Conservation (phyloP, 2,797 vertebrate genomes). For the Glossophaga mutica region DNA sequence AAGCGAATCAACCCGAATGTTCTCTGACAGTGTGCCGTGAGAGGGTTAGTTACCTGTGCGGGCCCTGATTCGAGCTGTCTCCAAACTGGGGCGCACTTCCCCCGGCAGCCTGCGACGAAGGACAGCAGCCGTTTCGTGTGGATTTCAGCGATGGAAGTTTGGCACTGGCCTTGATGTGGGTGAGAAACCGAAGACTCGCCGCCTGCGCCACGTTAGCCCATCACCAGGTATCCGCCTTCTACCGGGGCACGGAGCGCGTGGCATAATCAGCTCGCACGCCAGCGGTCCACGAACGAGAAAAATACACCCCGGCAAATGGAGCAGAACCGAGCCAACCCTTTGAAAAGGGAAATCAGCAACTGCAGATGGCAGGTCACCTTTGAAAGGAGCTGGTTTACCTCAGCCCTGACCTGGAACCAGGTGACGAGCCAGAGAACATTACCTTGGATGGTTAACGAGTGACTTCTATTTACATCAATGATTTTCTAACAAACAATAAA, state of each 20-base stretch:
- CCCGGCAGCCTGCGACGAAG: background rate
- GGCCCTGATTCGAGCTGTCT: background rate
- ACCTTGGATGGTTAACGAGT: background rate
- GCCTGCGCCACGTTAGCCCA: background rate
- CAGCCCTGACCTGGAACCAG: slow-evolving; percentile 55
- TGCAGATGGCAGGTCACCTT: slow-evolving; percentile 46
- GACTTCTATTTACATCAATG: slow-evolving; percentile 26
- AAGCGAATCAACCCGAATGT: background rate
- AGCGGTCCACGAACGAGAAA: slow-evolving; percentile 36
- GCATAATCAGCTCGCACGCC: background rate
- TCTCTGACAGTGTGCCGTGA: background rate
- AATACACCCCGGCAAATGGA: background rate
- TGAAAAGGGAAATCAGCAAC: background rate
- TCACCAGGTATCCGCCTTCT: slow-evolving; percentile 1
- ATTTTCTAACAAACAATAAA: slow-evolving; percentile 60
- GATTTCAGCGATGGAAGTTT: background rate
- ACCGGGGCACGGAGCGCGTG: background rate
- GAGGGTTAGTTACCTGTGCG: background rate
- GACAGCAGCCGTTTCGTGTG: background rate
- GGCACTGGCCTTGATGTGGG: background rate
- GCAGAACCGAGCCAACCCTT: background rate
- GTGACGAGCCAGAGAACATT: slow-evolving; percentile 36
- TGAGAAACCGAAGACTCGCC: background rate
- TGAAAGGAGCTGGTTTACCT: slow-evolving; percentile 44
- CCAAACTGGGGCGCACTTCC: background rate